Evolutionary conservation across 2,113 vertebrate genomes (phyloP), one percentile per base, ranked within the genome.

Genomic region (Daubentonia madagascariensis): DNA sequence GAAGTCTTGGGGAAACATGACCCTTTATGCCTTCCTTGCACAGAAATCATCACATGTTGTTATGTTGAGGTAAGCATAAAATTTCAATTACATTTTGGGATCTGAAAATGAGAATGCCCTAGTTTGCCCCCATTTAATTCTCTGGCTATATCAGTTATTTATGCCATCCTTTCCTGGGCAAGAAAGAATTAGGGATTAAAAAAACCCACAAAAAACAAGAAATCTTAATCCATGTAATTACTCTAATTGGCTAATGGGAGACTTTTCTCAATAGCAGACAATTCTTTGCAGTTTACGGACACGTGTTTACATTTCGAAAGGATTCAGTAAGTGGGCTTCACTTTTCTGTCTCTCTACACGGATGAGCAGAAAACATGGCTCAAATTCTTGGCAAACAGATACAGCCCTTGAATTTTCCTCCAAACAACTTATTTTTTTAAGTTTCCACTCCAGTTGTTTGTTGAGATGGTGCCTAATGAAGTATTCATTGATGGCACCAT

Each of bases 171-270:
- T 98, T 95, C 18, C 85, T 79, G 23, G 79, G 40, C 76, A 97
- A 93, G 89, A 96, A 93, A 95, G 89, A 96, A 96, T 95, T 93
- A 84, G 18, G 86, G 93, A 94, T 97, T 96, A 16, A 78, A 94
- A 67, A 83, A 94, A 96, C 90, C 63, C 86, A 89, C 85, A 68
- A 87, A 96, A 97, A 96, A 40, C 84, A 97, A 96, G 93, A 98
- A 98, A 96, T 96, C 93, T 92, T 97, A 96, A 98, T 98, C 91
- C 93, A 94, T 97, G 89, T 97, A 97, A 98, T 98, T 98, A 98
- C 95, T 97, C 81, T 97, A 97, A 98, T 97, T 98, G 97, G 95
- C 95, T 97, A 98, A 98, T 97, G 94, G 79, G 87, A 93, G 92
- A 93, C 87, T 97, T 97, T 96, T 97, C 75, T 98, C 93, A 96